Base-by-base conservation (phyloP, 2,113 vertebrate genomes). In the Hiodon tergisus region DNA sequence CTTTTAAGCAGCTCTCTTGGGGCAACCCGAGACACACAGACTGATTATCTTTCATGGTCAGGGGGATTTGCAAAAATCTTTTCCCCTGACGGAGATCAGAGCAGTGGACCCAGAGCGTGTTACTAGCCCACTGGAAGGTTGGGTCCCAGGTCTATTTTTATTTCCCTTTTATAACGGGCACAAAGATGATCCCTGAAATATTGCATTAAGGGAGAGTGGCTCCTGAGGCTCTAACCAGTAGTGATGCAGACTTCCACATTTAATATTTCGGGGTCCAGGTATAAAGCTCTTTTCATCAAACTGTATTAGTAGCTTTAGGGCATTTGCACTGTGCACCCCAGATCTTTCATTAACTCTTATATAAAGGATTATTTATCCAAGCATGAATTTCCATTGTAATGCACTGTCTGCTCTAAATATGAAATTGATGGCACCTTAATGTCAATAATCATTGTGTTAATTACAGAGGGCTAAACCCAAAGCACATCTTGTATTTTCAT, bases 81-180 rank as follows among this genome's bases (percentile, higher is more conserved):
- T 10, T 55, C 73, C 53, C 17, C 54, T 59, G 63, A 75, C 65
- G 47, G 14, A 11, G 53, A n/a, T 59, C 73, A 16, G 46, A 65
- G 55, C 53, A 47, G 53, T 61, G 54, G 31, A 58, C 4, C 8
- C 9, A 11, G 54, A 68, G 63, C 17, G 73, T 54, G n/a, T 16
- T 54, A 54, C 13, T 72, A 54, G 53, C 51, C 13, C 75, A 51
- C 6, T 7, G 62, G 70, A 55, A 57, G n/a, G 31, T 5, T 54
- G 31, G 55, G 57, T 60, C 17, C 63, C 16, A 53, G 67, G 6
- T 75, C 78, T 67, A 73, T 75, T 78, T 74, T 79, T 76, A 59
- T 50, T 11, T 4, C 72, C 59, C 48, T 50, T 31, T 61, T 53
- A 60, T 72, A 47, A 61, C 31, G 47, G 47, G 11, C 66, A 63